phyloP scores from a whole-genome alignment of 1,140 invertebrate species.

The Drosophila pandora region DNA sequence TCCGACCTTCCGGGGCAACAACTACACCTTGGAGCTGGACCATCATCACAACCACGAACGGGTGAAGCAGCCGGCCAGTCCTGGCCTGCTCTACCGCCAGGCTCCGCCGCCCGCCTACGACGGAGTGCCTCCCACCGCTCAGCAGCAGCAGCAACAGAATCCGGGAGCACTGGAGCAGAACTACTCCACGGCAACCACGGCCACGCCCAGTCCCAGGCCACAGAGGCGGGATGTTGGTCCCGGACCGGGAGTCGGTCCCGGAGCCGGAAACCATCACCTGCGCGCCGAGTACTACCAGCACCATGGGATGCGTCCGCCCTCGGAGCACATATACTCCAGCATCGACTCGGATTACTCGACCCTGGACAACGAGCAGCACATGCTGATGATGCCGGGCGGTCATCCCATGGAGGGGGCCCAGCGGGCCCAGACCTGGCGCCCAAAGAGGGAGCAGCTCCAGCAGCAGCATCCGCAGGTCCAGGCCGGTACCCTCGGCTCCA shows the following conservation, averaged over 20 bases:
- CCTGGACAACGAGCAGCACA: conserved; percentile 81
- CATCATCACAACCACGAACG: conserved; percentile 85
- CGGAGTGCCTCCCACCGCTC: conserved; percentile 76
- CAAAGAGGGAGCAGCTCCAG: conserved; percentile 64
- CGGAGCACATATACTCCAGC: conserved; percentile 93
- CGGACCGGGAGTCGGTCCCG: conserved; percentile 16
- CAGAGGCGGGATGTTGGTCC: conserved; percentile 84
- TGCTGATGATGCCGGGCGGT: conserved; percentile 71
- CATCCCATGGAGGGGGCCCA: conserved; percentile 32
- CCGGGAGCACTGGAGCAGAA: conserved; percentile 83
- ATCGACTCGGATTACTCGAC: conserved; percentile 91
- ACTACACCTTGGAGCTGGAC: conserved; percentile 85
- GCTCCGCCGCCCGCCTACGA: conserved; percentile 84
- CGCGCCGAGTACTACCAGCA: conserved; percentile 83
- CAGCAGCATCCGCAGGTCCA: conserved; percentile 50
- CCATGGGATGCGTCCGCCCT: conserved; percentile 87
- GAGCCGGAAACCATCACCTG: conserved; percentile 51
- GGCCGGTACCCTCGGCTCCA: conserved; percentile 57
- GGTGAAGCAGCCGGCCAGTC: conserved; percentile 86
- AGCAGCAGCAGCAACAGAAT: conserved; percentile 1
- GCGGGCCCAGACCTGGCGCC: conserved; percentile 68
- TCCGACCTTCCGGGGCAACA: conserved; percentile 86
- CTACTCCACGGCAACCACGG: conserved; percentile 87
- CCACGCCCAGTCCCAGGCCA: conserved; percentile 87
- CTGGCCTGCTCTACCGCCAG: conserved; percentile 81